Evolutionary conservation across 2,888 invertebrate species (phyloP).

Genomic region (Leptinotarsa tumamoca): DNA sequence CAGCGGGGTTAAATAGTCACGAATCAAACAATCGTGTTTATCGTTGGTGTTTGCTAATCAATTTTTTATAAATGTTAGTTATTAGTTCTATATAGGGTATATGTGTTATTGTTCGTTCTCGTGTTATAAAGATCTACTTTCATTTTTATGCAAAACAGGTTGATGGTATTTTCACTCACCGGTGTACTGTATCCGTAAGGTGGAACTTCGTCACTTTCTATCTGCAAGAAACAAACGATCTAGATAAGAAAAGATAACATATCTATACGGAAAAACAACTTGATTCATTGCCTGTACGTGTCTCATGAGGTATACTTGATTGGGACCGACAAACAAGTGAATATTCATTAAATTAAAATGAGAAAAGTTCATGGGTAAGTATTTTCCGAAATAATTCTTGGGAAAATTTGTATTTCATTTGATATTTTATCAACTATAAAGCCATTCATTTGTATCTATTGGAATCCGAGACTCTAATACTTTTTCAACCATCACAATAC

Average conservation of each 20-base stretch:
- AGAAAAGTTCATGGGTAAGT: too few species aligned
- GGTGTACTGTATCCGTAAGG: constrained; percentile 13
- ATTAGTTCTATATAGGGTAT: constrained; percentile 26
- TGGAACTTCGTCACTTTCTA: constrained; percentile 15
- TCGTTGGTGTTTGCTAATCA: constrained; percentile 31
- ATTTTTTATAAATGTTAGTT: constrained; percentile 27
- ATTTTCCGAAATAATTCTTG: too few species aligned
- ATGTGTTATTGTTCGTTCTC: constrained; percentile 26
- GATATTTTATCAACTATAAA: too few species aligned
- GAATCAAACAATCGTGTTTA: constrained; percentile 38
- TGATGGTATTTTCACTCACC: constrained; percentile 24
- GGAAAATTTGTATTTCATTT: too few species aligned
- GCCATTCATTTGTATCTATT: too few species aligned
- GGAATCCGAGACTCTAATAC: too few species aligned
- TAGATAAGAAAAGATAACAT: not conserved
- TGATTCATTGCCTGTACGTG: too few species aligned
- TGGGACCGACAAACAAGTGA: too few species aligned
- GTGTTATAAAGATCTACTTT: constrained; percentile 28
- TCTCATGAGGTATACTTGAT: too few species aligned
- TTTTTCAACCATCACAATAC: too few species aligned
- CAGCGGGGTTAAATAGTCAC: constrained; percentile 39
- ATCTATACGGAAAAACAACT: not conserved
- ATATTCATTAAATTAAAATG: too few species aligned
- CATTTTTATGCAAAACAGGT: constrained; percentile 35
- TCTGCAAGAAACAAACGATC: constrained; percentile 17